phyloP scores from a whole-genome alignment of 2,888 invertebrate species.

The Blastobasis adustella region DNA sequence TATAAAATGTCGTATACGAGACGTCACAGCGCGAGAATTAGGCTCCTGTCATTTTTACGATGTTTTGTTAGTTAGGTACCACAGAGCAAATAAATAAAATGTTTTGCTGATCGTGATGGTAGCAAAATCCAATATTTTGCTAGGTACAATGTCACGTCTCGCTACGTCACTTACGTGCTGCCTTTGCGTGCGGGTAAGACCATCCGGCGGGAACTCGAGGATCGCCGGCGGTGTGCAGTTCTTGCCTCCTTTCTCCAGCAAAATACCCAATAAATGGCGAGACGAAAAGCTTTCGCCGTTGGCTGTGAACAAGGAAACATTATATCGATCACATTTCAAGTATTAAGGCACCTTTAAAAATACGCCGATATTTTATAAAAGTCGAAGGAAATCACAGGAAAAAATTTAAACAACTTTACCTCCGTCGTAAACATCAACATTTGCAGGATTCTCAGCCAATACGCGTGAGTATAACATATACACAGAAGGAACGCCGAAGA shows the following conservation, averaged over 20 bases:
- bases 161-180: constrained; percentile 49
- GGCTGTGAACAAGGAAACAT: too few relatives aligned
- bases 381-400: background rate
- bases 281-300: constrained; percentile 9
- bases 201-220: constrained; percentile 85
- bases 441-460: background rate
- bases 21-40: too few relatives aligned
- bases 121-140: too few relatives aligned
- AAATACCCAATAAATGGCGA: constrained; percentile 36
- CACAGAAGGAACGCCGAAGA: constrained; percentile 44
- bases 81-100: too few relatives aligned
- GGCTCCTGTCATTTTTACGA: too few relatives aligned
- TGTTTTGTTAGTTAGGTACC: too few relatives aligned
- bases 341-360: background rate
- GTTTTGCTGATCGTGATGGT: too few relatives aligned
- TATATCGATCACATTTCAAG: too few relatives aligned
- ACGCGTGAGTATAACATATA: constrained; percentile 32
- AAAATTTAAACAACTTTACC: background rate
- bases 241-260: constrained; percentile 24
- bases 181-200: constrained; percentile 79
- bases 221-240: constrained; percentile 86
- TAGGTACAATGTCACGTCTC: too few relatives aligned
- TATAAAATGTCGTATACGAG: too few relatives aligned
- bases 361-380: constrained; percentile 22
- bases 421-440: constrained; percentile 4